Base-by-base conservation (phyloP, 2,113 vertebrate species). In the Galemys pyrenaicus region DNA sequence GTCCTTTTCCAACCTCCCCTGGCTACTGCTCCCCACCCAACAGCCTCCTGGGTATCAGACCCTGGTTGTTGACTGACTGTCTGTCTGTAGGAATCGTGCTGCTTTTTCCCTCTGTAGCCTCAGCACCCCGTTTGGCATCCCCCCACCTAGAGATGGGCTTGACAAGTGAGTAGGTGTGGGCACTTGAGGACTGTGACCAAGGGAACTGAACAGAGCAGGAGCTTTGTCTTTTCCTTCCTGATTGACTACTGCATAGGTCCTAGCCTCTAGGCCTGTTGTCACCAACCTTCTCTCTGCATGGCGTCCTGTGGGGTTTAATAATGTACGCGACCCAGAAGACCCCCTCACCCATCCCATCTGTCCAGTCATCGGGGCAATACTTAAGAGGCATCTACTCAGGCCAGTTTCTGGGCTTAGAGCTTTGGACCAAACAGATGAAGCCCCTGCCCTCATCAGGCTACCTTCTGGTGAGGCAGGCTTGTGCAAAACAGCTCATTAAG, bases 371-470 rank as follows among this genome's bases (percentile, higher is more conserved):
- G 41, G 6, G 39, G 39, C 64, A 51, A 2, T 68, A 41, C 56
- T 62, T 71, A n/a, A 35, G 6, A 64, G 90, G 11, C 94, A 41
- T 28, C 51, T 32, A 6, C 56, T 58, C 0, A 16, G 74, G 75
- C 70, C 32, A 32, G 5, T 77, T n/a, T 92, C 58, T 78, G 22
- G 78, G 16, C 26, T 65, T 64, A 32, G 16, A 19, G 46, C n/a
- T n/a, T 68, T 73, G 44, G 73, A 54, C 16, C 35, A 51, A 58
- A n/a, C 22, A 20, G 77, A 64, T 73, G 37, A 75, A 80, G 71
- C 39, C 41, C 58, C 30, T 96, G 32, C 75, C 87, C 46, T 89
- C 89, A 71, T 62, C 82, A 51, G 51, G 75, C 64, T 71, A 22
- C 41, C 12, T 75, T 71, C 56, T 51, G 35, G 46, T 2, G 35